Conservation (phyloP, 2,797 vertebrate genomes). For the Strix occidentalis region DNA sequence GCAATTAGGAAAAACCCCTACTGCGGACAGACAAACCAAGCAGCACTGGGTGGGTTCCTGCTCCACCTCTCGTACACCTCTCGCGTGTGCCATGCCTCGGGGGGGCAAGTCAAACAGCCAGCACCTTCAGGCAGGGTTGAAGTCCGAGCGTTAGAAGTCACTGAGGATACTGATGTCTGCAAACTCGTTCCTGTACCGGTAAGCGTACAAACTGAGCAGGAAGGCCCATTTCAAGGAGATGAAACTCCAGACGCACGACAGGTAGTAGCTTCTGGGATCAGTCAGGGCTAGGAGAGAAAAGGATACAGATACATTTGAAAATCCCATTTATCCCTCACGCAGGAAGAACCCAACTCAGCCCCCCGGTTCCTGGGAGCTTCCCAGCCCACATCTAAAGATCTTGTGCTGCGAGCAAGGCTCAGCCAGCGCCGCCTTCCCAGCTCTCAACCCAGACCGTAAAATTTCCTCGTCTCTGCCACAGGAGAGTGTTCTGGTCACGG, state of each 20-base stretch:
- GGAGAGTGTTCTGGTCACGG: no score
- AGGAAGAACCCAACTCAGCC: not conserved
- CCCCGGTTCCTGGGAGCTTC: not conserved
- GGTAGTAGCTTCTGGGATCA: conserved; percentile 87
- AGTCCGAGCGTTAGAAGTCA: conserved; percentile 82
- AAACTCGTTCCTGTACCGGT: conserved; percentile 91
- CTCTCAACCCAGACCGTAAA: no score
- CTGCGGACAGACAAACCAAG: not conserved
- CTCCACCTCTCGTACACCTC: not conserved
- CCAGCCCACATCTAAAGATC: not conserved
- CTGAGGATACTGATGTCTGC: conserved; percentile 95
- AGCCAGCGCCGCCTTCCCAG: not conserved
- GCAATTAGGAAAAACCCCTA: not conserved
- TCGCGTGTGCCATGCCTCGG: not conserved
- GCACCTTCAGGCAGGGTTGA: not conserved
- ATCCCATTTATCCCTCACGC: not conserved
- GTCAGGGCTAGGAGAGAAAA: conserved; percentile 76
- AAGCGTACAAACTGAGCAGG: conserved; percentile 83
- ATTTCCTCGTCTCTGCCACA: not conserved
- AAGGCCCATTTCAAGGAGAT: conserved; percentile 93
- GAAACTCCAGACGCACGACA: conserved; percentile 92
- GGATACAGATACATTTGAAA: not conserved
- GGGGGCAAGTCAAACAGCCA: not conserved
- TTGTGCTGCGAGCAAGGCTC: accelerated
- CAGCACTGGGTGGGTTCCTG: not conserved